Base-by-base conservation (phyloP, 2,113 vertebrate genomes). In the Crocuta crocuta region DNA sequence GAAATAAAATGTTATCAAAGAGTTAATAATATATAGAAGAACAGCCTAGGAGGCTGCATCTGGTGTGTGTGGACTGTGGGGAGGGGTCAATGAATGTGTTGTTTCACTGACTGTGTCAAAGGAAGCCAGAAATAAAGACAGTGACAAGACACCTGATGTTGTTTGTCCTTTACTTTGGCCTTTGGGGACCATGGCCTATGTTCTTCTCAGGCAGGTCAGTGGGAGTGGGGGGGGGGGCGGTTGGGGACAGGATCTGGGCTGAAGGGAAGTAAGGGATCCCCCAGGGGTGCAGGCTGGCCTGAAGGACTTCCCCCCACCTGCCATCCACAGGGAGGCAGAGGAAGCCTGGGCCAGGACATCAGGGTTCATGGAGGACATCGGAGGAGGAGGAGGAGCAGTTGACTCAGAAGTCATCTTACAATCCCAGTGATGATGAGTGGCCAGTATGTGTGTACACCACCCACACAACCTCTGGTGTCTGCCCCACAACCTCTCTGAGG, bases 1-100 rank as follows among this genome's bases (percentile, higher is more conserved):
- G 39, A 96, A 98, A 98, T 98, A 92, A 91, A 95, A 91, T 98
- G 63, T 98, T 95, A 95, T 28, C 3, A 98, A 81, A 98, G 97
- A 98, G 97, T 98, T 98, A 98, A 79, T 98, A 97, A 98, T 98
- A 98, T 98, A 98, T 98, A 92, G 35, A 74, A 45, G 31, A 24
- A 28, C 24, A 68, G 68, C 87, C 89, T 74, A 43, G 43, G 86
- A 96, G 58, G 71, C 68, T 84, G 91, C 65, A 2, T 66, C 21
- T 39, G 63, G 21, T 74, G 21, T 39, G 12, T 63, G 21, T 43
- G 39, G 48, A 39, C 4, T 13, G 10, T 8, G 43, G 50, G 78
- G 0, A 5, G 9, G 7, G 35, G 26, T 70, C 76, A 68, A 0
- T 65, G 90, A 70, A 19, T 31, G 19, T 39, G 45, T 48, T 70